Percentiles rank a stretch among this genome's conserved stretches.
Evolutionary conservation across 2,888 invertebrate genomes (phyloP).

Genomic region (Leptogaster cylindrica): DNA sequence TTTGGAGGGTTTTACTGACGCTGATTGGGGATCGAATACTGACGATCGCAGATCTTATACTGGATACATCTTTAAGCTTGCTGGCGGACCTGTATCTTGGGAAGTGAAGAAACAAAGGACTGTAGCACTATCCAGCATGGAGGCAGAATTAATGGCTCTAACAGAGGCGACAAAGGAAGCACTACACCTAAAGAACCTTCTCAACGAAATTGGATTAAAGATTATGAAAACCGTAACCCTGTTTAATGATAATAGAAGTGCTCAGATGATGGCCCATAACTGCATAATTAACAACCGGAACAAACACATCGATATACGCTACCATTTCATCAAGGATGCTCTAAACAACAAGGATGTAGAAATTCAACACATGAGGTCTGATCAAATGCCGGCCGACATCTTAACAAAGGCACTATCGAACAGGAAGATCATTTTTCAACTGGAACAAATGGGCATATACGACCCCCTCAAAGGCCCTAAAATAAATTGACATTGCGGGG

Average conservation of each 20-base stretch:
- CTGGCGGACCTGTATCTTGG: conserved; percentile 46
- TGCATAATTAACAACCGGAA: conserved; percentile 43
- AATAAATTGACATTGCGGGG: no score
- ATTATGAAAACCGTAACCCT: conserved; percentile 22
- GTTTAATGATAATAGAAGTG: conserved; percentile 47
- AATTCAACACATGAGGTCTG: no score
- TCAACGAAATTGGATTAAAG: conserved; percentile 35
- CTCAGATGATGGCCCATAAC: conserved; percentile 41
- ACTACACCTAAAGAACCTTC: conserved; percentile 40
- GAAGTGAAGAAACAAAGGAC: conserved; percentile 48
- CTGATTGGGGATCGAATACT: conserved; percentile 48
- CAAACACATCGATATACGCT: conserved; percentile 47
- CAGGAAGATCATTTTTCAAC: no score
- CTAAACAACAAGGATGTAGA: no score
- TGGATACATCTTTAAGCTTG: conserved; percentile 47
- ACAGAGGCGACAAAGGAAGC: conserved; percentile 47
- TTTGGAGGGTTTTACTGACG: conserved; percentile 45
- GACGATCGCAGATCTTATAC: conserved; percentile 46
- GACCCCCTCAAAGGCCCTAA: no score
- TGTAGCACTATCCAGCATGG: conserved; percentile 45
- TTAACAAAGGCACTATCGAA: no score
- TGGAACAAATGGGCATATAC: no score
- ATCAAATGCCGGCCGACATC: no score
- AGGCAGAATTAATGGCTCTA: conserved; percentile 47
- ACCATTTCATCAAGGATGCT: conserved; percentile 46